These are phyloP conservation scores for Drosophila seclusa DNA, from an alignment of 2,888 invertebrate genomes.

Conservation along the genomic window DNA sequence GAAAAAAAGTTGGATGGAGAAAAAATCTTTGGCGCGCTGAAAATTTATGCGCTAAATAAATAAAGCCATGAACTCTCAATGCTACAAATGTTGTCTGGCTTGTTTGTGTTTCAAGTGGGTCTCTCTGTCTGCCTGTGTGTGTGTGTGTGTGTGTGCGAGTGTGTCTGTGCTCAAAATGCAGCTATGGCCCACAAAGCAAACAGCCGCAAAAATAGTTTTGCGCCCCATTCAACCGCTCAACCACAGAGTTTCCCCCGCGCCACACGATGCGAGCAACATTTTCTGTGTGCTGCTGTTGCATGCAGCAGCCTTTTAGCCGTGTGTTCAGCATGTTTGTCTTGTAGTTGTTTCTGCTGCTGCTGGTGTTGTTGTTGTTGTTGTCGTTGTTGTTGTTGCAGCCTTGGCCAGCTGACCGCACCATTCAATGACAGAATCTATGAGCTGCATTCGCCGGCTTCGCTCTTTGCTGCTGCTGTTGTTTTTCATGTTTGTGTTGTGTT, in stretches of 20 bases:
- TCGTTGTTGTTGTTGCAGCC: slow-evolving; percentile 30
- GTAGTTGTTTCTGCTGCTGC: slow-evolving; percentile 20
- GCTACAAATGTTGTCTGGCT: slow-evolving; percentile 67
- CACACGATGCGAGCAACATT: slow-evolving; percentile 49
- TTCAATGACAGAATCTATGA: slow-evolving; percentile 58
- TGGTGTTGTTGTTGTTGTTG: slow-evolving; percentile 10
- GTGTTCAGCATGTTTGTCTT: slow-evolving; percentile 34
- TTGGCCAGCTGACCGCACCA: slow-evolving; percentile 55
- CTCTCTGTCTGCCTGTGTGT: not conserved
- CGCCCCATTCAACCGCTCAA: slow-evolving; percentile 9
- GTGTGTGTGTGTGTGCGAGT: not conserved
- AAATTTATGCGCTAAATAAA: slow-evolving; percentile 79
- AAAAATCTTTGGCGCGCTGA: slow-evolving; percentile 60
- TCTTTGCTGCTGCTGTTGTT: slow-evolving; percentile 1
- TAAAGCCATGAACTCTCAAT: slow-evolving; percentile 73
- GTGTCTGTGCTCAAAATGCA: slow-evolving; percentile 42
- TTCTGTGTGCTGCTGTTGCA: slow-evolving; percentile 12
- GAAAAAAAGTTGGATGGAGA: slow-evolving; percentile 4
- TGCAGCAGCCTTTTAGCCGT: slow-evolving; percentile 45
- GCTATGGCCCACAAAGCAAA: slow-evolving; percentile 49
- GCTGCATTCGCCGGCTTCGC: slow-evolving; percentile 43
- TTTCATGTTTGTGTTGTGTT: slow-evolving; percentile 10
- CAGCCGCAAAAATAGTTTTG: slow-evolving; percentile 59
- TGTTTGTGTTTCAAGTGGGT: slow-evolving; percentile 1
- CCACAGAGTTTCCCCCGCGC: slow-evolving; percentile 21